Evolutionary conservation across 2,888 invertebrate species (phyloP).

Genomic region (Parasteatoda lunata): DNA sequence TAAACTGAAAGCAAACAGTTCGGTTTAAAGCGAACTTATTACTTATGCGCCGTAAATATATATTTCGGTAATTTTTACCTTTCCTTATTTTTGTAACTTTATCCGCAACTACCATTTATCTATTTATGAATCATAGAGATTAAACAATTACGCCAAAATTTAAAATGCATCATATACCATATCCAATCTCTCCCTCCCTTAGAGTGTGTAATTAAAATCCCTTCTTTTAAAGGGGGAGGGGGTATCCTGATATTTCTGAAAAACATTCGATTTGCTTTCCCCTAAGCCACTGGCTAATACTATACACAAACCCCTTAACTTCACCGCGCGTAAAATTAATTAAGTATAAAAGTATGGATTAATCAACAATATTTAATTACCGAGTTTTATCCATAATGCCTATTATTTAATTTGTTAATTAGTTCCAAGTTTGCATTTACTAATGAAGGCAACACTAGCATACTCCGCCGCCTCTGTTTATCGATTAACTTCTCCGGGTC

Average conservation of each 20-base stretch:
- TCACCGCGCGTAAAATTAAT: constrained; percentile 65
- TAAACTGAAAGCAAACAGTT: too few relatives aligned
- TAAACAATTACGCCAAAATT: constrained; percentile 66
- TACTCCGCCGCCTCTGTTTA: constrained; percentile 40
- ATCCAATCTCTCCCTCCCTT: constrained; percentile 1
- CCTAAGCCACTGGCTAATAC: neutral
- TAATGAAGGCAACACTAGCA: constrained; percentile 48
- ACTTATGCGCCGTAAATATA: neutral
- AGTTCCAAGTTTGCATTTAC: constrained; percentile 64
- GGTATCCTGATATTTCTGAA: constrained; percentile 46
- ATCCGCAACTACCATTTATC: constrained; percentile 4
- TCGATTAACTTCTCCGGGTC: constrained; percentile 52
- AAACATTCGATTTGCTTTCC: constrained; percentile 35
- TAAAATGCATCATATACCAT: constrained; percentile 56
- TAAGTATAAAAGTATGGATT: constrained; percentile 68
- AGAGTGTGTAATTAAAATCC: constrained; percentile 62
- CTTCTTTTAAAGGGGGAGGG: constrained; percentile 32
- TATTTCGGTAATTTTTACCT: neutral
- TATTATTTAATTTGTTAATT: constrained; percentile 69
- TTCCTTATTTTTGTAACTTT: neutral
- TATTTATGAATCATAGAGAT: constrained; percentile 55
- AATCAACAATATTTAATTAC: constrained; percentile 69
- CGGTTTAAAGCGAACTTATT: neutral
- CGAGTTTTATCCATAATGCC: constrained; percentile 67
- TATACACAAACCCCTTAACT: neutral